These are phyloP conservation scores for Therioaphis trifolii DNA, from an alignment of 2,888 invertebrate species.

Conservation along the genomic window DNA sequence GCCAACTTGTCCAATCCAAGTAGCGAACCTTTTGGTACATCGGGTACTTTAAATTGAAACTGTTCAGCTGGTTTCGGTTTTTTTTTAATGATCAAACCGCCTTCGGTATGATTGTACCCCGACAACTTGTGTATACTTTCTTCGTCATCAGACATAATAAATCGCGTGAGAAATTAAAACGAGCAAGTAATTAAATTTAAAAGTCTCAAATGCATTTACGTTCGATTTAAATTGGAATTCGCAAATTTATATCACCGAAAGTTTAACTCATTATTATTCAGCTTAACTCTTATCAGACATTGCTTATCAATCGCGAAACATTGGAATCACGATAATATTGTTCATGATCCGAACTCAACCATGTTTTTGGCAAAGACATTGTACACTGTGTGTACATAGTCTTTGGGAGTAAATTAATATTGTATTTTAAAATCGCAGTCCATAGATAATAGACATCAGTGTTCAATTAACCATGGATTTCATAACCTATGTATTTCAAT, in stretches of 20 bases:
- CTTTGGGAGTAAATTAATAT: too few relatives aligned
- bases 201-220: neutral
- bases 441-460: too few relatives aligned
- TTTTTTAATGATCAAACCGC: constrained; percentile 80
- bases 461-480: too few relatives aligned
- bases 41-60: constrained; percentile 78
- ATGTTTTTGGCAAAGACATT: too few relatives aligned
- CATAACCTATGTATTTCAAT: too few relatives aligned
- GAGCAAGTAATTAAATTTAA: neutral
- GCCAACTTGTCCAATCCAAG: constrained; percentile 88
- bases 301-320: constrained; percentile 10
- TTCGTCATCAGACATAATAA: constrained; percentile 68
- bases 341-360: too few relatives aligned
- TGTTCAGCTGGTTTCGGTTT: constrained; percentile 70
- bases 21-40: constrained; percentile 73
- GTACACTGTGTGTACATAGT: too few relatives aligned
- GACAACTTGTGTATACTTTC: constrained; percentile 78
- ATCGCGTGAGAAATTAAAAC: neutral
- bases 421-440: too few relatives aligned
- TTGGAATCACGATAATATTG: neutral
- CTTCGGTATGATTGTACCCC: constrained; percentile 75
- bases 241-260: neutral
- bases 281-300: neutral
- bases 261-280: neutral
- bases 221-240: neutral